Percentiles rank a stretch among this genome's conserved stretches.
Conservation (phyloP, 2,113 vertebrate genomes). For the Dipodomys stephensi region DNA sequence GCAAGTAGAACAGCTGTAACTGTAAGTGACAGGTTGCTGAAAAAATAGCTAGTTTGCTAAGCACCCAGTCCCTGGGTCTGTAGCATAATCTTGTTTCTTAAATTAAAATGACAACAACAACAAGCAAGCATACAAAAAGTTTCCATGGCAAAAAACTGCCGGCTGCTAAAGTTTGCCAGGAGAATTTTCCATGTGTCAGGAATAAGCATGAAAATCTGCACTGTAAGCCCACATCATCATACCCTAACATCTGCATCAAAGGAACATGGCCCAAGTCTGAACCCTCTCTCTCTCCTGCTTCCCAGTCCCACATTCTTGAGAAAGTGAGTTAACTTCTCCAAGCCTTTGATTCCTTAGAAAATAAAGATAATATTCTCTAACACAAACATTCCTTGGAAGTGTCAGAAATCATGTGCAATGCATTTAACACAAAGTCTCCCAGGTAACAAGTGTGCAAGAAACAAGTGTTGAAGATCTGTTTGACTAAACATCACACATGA, state of each 20-base stretch:
- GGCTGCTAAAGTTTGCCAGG: not conserved
- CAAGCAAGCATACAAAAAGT: not conserved
- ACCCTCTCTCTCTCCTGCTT: not conserved
- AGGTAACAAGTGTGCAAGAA: not conserved
- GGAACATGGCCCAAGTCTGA: not conserved
- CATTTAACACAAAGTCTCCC: not conserved
- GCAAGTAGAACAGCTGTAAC: conserved; percentile 43
- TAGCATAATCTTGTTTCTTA: conserved; percentile 30
- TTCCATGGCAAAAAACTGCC: not conserved
- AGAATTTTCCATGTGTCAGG: not conserved
- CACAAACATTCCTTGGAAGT: not conserved
- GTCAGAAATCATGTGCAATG: accelerated
- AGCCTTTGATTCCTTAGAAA: not conserved
- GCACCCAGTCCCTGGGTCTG: not conserved
- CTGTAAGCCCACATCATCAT: not conserved
- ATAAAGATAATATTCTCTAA: not conserved
- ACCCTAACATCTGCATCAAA: not conserved
- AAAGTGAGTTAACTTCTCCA: not conserved
- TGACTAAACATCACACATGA: not conserved
- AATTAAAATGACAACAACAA: conserved; percentile 54
- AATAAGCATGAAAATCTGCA: no score
- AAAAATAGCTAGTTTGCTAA: conserved; percentile 23
- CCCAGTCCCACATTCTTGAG: not conserved
- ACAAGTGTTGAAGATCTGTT: not conserved
- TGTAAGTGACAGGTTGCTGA: conserved; percentile 49